Evolutionary conservation across 2,888 invertebrate genomes (phyloP).

Genomic region (Urechis unicinctus): DNA sequence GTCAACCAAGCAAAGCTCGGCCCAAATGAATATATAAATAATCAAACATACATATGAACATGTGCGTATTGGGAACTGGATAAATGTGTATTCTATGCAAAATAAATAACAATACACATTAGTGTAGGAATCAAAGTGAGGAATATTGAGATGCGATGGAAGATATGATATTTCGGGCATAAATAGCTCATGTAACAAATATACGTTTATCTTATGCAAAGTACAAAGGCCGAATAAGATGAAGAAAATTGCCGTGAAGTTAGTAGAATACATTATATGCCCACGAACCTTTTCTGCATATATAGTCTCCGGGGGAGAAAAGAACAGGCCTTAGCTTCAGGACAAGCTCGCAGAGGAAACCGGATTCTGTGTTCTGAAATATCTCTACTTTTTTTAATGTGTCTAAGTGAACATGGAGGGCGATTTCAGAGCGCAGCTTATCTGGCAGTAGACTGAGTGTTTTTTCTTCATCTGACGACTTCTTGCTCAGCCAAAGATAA

Average conservation of each 20-base stretch:
- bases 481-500: slow-evolving; percentile 97
- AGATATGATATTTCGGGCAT: too few relatives aligned
- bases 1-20: too few relatives aligned
- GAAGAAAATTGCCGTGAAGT: neutral
- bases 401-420: slow-evolving; percentile 97
- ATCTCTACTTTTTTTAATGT: slow-evolving; percentile 89
- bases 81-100: too few relatives aligned
- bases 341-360: slow-evolving; percentile 95
- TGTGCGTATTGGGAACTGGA: too few relatives aligned
- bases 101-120: too few relatives aligned
- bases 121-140: too few relatives aligned
- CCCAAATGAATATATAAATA: too few relatives aligned
- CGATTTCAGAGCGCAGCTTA: slow-evolving; percentile 69
- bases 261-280: neutral
- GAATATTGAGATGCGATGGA: too few relatives aligned
- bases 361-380: slow-evolving; percentile 98
- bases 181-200: too few relatives aligned
- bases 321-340: slow-evolving; percentile 88
- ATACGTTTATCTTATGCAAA: too few relatives aligned
- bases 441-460: slow-evolving; percentile 29
- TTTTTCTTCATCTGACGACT: slow-evolving; percentile 94
- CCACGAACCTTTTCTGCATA: slow-evolving; percentile 87
- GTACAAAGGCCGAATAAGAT: too few relatives aligned
- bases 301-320: slow-evolving; percentile 97
- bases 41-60: too few relatives aligned